A percentile compares a stretch with the other conserved stretches of the same genome.
Conservation (phyloP, 2,888 invertebrate genomes). For the Xylota sylvarum region DNA sequence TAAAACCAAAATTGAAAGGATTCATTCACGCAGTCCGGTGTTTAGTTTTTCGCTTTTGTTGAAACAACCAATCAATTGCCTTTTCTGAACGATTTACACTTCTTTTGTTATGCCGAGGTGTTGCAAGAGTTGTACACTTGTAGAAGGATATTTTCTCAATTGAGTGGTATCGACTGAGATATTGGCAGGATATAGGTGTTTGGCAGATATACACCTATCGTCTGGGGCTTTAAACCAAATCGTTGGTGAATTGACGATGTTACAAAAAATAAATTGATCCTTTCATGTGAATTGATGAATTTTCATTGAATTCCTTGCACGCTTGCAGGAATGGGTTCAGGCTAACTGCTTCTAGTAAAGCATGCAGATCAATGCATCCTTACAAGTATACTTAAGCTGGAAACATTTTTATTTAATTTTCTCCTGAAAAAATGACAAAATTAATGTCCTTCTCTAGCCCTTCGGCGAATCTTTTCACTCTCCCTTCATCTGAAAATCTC, state of each 20-base stretch:
- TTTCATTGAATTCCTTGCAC: too few relatives aligned
- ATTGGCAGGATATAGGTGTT: neutral
- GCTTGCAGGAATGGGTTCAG: too few relatives aligned
- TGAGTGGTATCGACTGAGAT: neutral
- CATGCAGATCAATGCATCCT: too few relatives aligned
- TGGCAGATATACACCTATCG: neutral
- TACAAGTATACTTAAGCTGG: neutral
- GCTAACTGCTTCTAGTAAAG: too few relatives aligned
- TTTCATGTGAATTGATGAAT: neutral
- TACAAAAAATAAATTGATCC: neutral
- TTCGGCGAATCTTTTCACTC: neutral
- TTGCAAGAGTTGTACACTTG: constrained; percentile 11
- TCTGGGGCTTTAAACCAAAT: neutral
- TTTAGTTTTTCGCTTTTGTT: constrained; percentile 60
- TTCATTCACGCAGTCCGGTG: constrained; percentile 67
- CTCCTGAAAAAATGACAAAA: neutral
- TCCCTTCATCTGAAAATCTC: neutral
- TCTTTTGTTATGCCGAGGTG: constrained; percentile 61
- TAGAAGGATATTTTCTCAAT: neutral
- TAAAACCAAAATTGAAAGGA: constrained; percentile 67
- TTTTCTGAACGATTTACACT: constrained; percentile 71
- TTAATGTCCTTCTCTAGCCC: neutral
- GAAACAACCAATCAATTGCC: constrained; percentile 68
- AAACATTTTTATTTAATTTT: constrained; percentile 4
- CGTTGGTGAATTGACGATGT: neutral